These are phyloP conservation scores for Escarpia spicata DNA, from an alignment of 2,888 invertebrate genomes.

Conservation along the genomic window DNA sequence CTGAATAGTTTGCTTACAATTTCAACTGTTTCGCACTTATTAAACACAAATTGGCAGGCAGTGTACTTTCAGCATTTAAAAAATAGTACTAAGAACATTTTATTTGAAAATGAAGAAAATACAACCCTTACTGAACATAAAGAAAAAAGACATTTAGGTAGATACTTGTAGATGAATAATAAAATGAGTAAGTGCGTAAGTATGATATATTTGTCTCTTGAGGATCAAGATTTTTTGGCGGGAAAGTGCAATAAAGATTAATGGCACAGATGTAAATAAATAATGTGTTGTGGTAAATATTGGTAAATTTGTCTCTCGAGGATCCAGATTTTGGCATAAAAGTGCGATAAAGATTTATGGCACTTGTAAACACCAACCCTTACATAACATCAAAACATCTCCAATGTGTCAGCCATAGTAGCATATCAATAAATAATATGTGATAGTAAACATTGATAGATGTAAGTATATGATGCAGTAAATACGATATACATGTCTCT, in stretches of 20 bases:
- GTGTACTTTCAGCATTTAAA: too few species aligned
- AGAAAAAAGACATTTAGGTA: background rate
- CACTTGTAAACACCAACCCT: background rate
- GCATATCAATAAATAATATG: background rate
- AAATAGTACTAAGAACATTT: too few species aligned
- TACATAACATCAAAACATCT: background rate
- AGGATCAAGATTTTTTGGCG: background rate
- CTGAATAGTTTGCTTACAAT: too few species aligned
- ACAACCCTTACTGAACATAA: too few species aligned
- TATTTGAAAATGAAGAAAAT: too few species aligned
- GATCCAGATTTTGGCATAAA: background rate
- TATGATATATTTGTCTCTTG: background rate
- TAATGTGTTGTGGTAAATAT: too few species aligned
- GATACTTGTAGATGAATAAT: background rate
- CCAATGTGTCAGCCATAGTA: background rate
- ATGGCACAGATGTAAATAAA: too few species aligned
- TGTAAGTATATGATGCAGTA: background rate
- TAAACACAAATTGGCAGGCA: too few species aligned
- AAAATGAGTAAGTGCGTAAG: background rate
- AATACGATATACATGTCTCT: background rate
- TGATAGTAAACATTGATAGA: conserved; percentile 1
- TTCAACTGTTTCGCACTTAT: too few species aligned
- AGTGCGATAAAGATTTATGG: background rate
- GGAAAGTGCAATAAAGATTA: background rate
- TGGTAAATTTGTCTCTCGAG: background rate